Conservation (phyloP, 2,888 invertebrate genomes). For the Aricia artaxerxes region DNA sequence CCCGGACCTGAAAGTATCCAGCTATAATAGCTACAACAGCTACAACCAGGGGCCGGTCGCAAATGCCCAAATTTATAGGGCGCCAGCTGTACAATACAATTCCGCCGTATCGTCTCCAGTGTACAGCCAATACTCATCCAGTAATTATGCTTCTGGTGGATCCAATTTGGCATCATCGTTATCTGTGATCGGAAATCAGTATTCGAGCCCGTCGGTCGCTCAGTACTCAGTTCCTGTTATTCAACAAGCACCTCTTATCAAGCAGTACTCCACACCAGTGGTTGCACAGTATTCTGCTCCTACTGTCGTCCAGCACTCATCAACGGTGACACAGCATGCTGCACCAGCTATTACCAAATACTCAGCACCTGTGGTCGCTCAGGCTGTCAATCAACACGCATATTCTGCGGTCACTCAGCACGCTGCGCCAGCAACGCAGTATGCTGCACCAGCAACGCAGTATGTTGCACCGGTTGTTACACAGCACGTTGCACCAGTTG, state of each 20-base stretch:
- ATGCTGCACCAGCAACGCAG: slow-evolving; percentile 44
- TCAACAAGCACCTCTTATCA: background rate
- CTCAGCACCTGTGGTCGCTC: slow-evolving; percentile 45
- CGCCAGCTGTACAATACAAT: slow-evolving; percentile 43
- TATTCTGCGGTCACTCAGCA: slow-evolving; percentile 43
- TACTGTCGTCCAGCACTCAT: slow-evolving; percentile 43
- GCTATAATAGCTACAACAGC: slow-evolving; percentile 39
- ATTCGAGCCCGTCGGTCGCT: slow-evolving; percentile 20
- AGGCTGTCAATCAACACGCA: slow-evolving; percentile 42
- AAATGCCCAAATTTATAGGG: slow-evolving; percentile 44
- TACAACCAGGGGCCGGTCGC: slow-evolving; percentile 42
- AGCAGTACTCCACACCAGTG: slow-evolving; percentile 10
- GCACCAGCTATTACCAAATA: slow-evolving; percentile 42
- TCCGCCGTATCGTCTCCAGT: slow-evolving; percentile 35
- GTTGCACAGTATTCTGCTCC: slow-evolving; percentile 36
- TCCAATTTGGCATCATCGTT: slow-evolving; percentile 30
- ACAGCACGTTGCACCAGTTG: slow-evolving; percentile 44
- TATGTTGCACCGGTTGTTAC: slow-evolving; percentile 45
- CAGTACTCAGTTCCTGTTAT: slow-evolving; percentile 3
- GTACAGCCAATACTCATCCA: slow-evolving; percentile 34
- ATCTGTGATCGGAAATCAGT: slow-evolving; percentile 35
- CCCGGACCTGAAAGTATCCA: slow-evolving; percentile 52
- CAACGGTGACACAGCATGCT: slow-evolving; percentile 38
- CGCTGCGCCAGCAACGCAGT: slow-evolving; percentile 42
- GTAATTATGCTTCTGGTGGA: slow-evolving; percentile 33